Evolutionary conservation across 2,113 vertebrate species (phyloP), one percentile per base, ranked within the genome.

Genomic region (Melozone crissalis): DNA sequence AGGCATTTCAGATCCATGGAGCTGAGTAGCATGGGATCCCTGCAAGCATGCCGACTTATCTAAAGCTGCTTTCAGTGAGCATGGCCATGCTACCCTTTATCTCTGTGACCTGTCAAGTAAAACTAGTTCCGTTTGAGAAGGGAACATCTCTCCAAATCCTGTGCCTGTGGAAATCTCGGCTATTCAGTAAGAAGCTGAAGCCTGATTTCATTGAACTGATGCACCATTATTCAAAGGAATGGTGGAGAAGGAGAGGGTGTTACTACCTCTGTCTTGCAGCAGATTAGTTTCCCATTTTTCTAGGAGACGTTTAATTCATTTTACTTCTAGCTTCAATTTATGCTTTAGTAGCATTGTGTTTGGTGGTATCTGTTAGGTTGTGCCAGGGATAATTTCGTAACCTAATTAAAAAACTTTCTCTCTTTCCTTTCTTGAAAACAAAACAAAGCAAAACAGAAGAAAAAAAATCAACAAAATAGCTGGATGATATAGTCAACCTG

Each of bases 361-460:
- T 51, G 8, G 21, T 79, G 21, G 3, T 31, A 72, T 59, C 13
- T 87, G 10, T 43, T 41, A 37, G 26, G 17, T 63, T 72, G 30
- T 85, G 43, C 1, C 30, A 79, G 26, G 73, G 35, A 85, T 63
- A 67, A 72, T 63, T 91, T 57, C 52, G n/a, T 57, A 72, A 78
- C 19, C 18, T 30, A 27, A 82, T 39, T 8, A 82, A 87, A 89
- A 65, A n/a, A 7, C 3, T n/a, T 52, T 4, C 5, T 1, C 1
- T 3, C 13, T 8, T 10, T 0, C 4, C 9, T 26, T 69, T 67
- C 54, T 39, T 9, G 4, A 4, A 5, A 5, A 20, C 2, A 23
- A 47, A 72, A 28, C 11, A 68, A 67, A 59, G 3, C 8, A 73
- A 51, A 10, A 59, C 37, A n/a, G 37, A 75, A 85, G 15, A 44